phyloP scores from a whole-genome alignment of 2,888 invertebrate species.

The Xylota segnis region DNA sequence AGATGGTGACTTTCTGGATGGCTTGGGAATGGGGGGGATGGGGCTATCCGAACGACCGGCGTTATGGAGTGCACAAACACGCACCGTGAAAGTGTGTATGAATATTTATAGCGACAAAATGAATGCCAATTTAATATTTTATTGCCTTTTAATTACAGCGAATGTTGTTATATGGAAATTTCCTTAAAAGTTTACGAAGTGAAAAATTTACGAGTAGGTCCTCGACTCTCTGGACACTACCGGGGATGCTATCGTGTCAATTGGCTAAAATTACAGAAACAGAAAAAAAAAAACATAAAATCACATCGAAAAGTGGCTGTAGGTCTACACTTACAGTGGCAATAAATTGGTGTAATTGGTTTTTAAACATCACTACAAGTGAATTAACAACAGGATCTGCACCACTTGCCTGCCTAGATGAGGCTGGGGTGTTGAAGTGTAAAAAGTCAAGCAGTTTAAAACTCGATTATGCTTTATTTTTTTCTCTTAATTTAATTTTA shows the following conservation, averaged over 20 bases:
- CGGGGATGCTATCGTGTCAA: constrained; percentile 37
- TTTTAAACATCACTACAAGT: constrained; percentile 75
- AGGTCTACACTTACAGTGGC: constrained; percentile 59
- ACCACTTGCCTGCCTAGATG: not conserved
- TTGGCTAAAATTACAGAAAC: constrained; percentile 60
- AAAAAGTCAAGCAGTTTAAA: constrained; percentile 57
- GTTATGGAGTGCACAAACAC: constrained; percentile 5
- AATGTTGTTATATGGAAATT: constrained; percentile 73
- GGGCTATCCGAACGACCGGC: not conserved
- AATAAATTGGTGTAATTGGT: constrained; percentile 74
- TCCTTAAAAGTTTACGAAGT: constrained; percentile 68
- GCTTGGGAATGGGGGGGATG: not conserved
- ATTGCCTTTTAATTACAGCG: constrained; percentile 72
- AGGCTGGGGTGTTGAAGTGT: not conserved
- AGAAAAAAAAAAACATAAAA: constrained; percentile 6
- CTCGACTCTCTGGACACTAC: not conserved
- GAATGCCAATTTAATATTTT: constrained; percentile 73
- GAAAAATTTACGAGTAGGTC: constrained; percentile 42
- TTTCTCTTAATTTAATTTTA: constrained; percentile 48
- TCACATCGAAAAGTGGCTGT: constrained; percentile 22
- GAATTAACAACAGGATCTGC: constrained; percentile 64
- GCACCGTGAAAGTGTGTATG: constrained; percentile 56
- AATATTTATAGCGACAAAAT: constrained; percentile 72
- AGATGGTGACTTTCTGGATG: not conserved
- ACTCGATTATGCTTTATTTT: constrained; percentile 64